A percentile compares a stretch with the other conserved stretches of the same genome.
Evolutionary conservation across 2,888 invertebrate genomes (phyloP).

Genomic region (Napeogenes sylphis): DNA sequence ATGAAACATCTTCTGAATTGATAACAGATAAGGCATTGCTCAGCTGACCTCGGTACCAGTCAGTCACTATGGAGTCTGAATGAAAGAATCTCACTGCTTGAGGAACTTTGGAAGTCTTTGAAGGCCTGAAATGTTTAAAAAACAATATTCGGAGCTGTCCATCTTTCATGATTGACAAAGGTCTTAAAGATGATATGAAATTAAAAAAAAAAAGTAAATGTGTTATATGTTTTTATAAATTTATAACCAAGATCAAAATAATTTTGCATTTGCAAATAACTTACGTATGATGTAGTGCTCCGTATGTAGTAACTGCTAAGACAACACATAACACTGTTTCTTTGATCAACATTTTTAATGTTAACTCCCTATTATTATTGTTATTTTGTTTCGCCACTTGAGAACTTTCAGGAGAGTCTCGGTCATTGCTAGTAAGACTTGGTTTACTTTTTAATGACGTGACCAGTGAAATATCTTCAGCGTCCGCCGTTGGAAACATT

Average conservation of each 20-base stretch:
- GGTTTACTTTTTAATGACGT: constrained; percentile 62
- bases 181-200: no score
- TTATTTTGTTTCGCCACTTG: constrained; percentile 55
- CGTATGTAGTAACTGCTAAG: constrained; percentile 81
- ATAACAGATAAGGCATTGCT: constrained; percentile 79
- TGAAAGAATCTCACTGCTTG: constrained; percentile 84
- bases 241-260: neutral
- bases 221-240: neutral
- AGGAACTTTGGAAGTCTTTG: constrained; percentile 65
- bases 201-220: no score
- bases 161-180: neutral
- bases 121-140: constrained; percentile 46
- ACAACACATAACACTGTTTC: constrained; percentile 81
- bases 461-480: constrained; percentile 68
- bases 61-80: constrained; percentile 81
- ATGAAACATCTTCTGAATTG: constrained; percentile 84
- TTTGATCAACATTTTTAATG: constrained; percentile 78
- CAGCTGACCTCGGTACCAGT: constrained; percentile 88
- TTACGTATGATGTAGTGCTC: constrained; percentile 85
- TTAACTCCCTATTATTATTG: constrained; percentile 60
- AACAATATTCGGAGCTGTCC: neutral
- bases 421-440: constrained; percentile 63
- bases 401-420: constrained; percentile 53
- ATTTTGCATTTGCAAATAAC: constrained; percentile 39
- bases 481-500: constrained; percentile 74